Conservation (phyloP, 2,888 invertebrate species). For the Branchipolynoe longqiensis region DNA sequence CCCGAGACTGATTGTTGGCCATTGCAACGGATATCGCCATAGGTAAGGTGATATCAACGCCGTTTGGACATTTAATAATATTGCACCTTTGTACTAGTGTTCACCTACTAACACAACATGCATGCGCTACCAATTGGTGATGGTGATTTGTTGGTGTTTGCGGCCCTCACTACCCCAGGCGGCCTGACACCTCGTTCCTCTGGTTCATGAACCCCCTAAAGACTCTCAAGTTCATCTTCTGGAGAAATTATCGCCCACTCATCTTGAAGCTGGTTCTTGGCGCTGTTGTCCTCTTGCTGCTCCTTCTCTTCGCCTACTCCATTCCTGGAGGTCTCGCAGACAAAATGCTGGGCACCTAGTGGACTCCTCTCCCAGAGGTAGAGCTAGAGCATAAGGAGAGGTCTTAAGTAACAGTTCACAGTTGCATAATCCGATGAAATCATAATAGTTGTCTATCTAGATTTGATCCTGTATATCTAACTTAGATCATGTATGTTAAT, state of each 20-base stretch:
- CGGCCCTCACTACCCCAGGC: conserved; percentile 59
- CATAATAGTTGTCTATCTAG: too few species aligned
- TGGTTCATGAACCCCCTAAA: conserved; percentile 70
- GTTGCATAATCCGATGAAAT: too few species aligned
- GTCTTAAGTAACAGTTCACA: too few species aligned
- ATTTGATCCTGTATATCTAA: too few species aligned
- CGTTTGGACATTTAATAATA: not conserved
- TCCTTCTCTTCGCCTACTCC: conserved; percentile 66
- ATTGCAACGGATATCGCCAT: too few species aligned
- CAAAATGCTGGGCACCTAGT: conserved; percentile 61
- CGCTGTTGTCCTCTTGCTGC: conserved; percentile 63
- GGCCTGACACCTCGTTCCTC: conserved; percentile 70
- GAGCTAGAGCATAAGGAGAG: too few species aligned
- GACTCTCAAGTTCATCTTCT: conserved; percentile 68
- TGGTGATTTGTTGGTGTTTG: too few species aligned
- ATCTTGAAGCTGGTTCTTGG: conserved; percentile 67
- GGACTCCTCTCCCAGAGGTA: too few species aligned
- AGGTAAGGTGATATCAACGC: too few species aligned
- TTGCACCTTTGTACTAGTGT: not conserved
- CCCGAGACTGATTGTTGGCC: not conserved
- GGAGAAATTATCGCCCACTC: conserved; percentile 68
- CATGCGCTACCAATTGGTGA: conserved; percentile 2
- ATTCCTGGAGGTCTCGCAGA: conserved; percentile 64
- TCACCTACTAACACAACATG: not conserved
- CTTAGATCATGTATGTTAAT: too few species aligned